Conservation (phyloP, 2,797 vertebrate species). For the Hydrolagus colliei region DNA sequence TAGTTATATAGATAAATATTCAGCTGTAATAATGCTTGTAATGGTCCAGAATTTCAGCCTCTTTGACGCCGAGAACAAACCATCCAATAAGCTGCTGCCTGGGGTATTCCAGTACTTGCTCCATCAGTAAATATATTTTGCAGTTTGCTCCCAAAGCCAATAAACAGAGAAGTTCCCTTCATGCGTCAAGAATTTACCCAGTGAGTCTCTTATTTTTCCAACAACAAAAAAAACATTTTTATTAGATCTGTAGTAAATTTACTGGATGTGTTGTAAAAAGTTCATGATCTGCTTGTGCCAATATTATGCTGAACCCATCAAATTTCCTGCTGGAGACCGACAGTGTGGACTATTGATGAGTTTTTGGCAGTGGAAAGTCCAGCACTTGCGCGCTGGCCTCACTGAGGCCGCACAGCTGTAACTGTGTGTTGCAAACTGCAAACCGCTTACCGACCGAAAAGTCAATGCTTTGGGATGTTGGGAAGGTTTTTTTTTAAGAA, state of each 20-base stretch:
- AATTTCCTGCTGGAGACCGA: not conserved
- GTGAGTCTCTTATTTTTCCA: not conserved
- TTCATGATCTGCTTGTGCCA: not conserved
- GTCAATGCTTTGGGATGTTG: no score
- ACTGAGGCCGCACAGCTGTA: not conserved
- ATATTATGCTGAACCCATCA: not conserved
- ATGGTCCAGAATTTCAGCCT: no score
- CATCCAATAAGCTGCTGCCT: no score
- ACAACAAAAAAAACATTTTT: not conserved
- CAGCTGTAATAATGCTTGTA: no score
- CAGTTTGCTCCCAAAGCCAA: no score
- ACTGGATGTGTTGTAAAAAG: not conserved
- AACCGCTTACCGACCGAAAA: not conserved
- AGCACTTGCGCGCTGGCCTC: no score
- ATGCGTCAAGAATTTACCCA: not conserved
- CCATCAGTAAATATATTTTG: no score
- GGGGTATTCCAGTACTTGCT: no score
- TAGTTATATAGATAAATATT: no score
- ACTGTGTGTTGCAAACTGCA: not conserved
- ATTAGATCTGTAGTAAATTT: not conserved
- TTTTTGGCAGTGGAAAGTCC: not conserved
- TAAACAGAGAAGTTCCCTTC: not conserved
- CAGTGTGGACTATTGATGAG: not conserved
- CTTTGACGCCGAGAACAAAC: no score
- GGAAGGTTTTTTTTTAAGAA: no score